Percentiles rank a stretch among this genome's conserved stretches.
phyloP scores from a whole-genome alignment of 2,797 vertebrate genomes.

The Eurystomus glaucurus region DNA sequence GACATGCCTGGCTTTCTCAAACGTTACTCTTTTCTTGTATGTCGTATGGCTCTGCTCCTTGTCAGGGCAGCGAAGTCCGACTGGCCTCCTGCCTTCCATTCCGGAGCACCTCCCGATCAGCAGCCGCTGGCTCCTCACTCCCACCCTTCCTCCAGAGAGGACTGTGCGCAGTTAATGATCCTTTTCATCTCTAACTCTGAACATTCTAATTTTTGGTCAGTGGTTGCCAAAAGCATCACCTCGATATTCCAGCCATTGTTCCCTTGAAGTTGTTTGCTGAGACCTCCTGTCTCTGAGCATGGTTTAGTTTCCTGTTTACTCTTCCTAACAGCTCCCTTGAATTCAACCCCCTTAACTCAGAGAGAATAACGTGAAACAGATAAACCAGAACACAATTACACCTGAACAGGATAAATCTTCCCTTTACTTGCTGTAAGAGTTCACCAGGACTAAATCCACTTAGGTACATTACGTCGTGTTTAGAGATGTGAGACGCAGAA shows the following conservation, averaged over 20 bases:
- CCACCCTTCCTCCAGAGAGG: not conserved
- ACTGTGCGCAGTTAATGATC: not conserved
- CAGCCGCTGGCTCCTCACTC: not conserved
- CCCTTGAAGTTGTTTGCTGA: not conserved
- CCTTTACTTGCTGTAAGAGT: not conserved
- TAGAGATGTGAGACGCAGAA: not conserved
- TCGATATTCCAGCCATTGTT: not conserved
- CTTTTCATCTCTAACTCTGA: not conserved
- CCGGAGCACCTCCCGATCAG: not conserved
- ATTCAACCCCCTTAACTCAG: not conserved
- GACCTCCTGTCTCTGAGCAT: not conserved
- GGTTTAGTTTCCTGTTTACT: constrained; percentile 48
- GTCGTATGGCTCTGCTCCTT: not conserved
- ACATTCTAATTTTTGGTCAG: not conserved
- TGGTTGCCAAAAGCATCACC: not conserved
- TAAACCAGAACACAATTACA: not conserved
- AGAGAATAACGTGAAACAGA: not conserved
- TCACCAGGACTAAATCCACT: not conserved
- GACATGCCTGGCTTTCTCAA: not conserved
- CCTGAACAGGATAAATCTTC: not conserved
- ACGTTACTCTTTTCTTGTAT: not conserved
- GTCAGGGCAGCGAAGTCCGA: not conserved
- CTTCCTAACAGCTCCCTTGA: not conserved
- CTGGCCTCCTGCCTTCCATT: not conserved
- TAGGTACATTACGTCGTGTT: not conserved